Base-by-base conservation (phyloP, 2,888 invertebrate genomes). In the Drosophila longiperda region DNA sequence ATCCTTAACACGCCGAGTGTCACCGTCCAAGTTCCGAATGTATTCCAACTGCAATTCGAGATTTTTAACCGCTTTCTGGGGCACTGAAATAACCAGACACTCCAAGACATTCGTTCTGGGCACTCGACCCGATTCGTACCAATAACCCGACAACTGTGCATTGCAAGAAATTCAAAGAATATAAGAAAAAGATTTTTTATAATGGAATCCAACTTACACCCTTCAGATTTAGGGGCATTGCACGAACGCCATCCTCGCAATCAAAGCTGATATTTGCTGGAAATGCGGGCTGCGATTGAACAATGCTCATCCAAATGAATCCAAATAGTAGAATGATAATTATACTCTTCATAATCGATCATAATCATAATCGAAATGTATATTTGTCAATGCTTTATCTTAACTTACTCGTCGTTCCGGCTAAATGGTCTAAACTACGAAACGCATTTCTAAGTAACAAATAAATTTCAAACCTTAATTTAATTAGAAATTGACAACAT, bases 41-140 rank as follows among this genome's bases (percentile, higher is more conserved):
- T 67, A 76, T 1, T 48, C n/a, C 50, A 76, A 12, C 1, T 26
- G 32, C 36, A 83, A 26, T 12, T 54, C 32, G 0, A 83, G 34
- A 9, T 49, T 17, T 5, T 54, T 4, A 5, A 11, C 50, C 7
- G 38, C 58, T 9, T 20, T 32, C 4, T 2, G 45, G 0, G 63
- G 78, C 5, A 87, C 67, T 0, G 73, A 67, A 7, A 87, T 64
- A 52, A 67, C 65, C 1, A 87, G 42, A n/a, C 83, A 83, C 8
- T 50, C 20, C 15, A 75, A 32, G 1, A 70, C 55, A 15, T 62
- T 29, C n/a, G 2, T 26, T 8, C 38, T 60, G 11, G 83, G 87
- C 7, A 67, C 53, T 8, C 87, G 73, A 11, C 55, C 73, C 3
- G 48, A 38, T 45, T 83, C 83, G 32, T 81, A 75, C 83, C 83